A percentile compares a stretch with the other conserved stretches of the same genome.
phyloP scores from a whole-genome alignment of 1,140 invertebrate genomes.

The Temnothorax curvispinosus region DNA sequence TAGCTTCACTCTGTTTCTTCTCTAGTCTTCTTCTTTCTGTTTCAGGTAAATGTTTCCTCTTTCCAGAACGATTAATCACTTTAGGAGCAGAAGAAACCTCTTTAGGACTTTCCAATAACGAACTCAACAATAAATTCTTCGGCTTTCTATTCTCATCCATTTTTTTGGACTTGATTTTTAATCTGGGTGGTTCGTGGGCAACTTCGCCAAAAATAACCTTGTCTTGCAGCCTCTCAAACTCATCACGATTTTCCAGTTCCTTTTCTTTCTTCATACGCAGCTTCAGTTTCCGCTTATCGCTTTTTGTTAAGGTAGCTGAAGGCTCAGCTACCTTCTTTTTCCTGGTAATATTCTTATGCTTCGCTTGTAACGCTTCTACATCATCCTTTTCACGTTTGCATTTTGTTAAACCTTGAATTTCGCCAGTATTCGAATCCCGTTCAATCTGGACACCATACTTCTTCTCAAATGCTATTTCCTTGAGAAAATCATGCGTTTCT shows the following conservation, averaged over 20 bases:
- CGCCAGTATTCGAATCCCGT: conserved; percentile 84
- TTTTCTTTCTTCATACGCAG: conserved; percentile 84
- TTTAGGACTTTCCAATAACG: conserved; percentile 80
- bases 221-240: conserved; percentile 85
- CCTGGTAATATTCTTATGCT: conserved; percentile 81
- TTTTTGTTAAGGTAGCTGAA: conserved; percentile 82
- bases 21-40: conserved; percentile 87
- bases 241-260: conserved; percentile 76
- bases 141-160: conserved; percentile 76
- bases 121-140: conserved; percentile 86
- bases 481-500: conserved; percentile 85
- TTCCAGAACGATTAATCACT: conserved; percentile 85
- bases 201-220: conserved; percentile 89
- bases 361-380: conserved; percentile 81
- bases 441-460: conserved; percentile 87
- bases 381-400: conserved; percentile 85
- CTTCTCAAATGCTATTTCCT: conserved; percentile 86
- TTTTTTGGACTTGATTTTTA: conserved; percentile 85
- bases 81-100: conserved; percentile 45
- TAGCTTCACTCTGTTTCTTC: conserved; percentile 86
- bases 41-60: conserved; percentile 87
- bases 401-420: conserved; percentile 84
- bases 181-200: conserved; percentile 88
- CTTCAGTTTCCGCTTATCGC: conserved; percentile 83
- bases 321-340: conserved; percentile 81